Conservation (phyloP, 2,113 vertebrate genomes). For the Urocitellus parryii region DNA sequence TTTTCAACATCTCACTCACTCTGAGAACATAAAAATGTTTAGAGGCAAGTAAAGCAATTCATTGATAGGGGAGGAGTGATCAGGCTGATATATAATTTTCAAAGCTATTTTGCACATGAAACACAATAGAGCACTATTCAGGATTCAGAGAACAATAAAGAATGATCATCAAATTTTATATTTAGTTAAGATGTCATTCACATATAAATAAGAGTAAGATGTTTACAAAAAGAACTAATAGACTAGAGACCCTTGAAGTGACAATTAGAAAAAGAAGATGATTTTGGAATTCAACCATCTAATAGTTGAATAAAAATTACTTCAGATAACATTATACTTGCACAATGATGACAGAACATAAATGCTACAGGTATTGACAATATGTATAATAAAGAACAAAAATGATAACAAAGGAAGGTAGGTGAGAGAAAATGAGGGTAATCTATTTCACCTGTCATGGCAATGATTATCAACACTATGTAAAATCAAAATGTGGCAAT, state of each 20-base stretch:
- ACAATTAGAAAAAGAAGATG: neutral
- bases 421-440: neutral
- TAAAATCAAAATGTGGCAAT: slow-evolving; percentile 2
- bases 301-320: neutral
- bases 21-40: neutral
- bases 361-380: neutral
- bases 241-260: neutral
- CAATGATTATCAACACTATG: neutral
- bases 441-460: neutral
- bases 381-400: neutral
- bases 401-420: neutral
- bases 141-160: slow-evolving; percentile 15
- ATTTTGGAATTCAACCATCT: neutral
- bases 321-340: neutral
- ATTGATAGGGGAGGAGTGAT: neutral
- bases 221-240: slow-evolving; percentile 20
- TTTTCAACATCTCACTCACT: neutral
- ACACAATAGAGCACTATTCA: neutral
- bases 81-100: neutral
- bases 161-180: neutral
- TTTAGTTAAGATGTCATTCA: neutral
- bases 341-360: neutral
- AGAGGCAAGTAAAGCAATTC: neutral
- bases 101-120: neutral
- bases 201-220: neutral